phyloP scores from a whole-genome alignment of 2,888 invertebrate species.

The Celastrina argiolus region DNA sequence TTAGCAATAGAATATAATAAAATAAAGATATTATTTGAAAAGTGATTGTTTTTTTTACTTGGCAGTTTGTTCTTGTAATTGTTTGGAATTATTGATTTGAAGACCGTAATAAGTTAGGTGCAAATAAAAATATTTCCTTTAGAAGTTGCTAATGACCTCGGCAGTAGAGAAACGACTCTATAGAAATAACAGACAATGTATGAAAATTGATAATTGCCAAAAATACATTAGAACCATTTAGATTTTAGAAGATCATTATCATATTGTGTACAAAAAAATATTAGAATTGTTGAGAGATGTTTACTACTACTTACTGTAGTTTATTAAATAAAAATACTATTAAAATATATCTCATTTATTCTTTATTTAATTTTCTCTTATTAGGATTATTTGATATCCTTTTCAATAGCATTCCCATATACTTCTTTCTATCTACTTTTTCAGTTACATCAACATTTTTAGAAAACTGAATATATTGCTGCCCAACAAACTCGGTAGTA shows the following conservation, averaged over 20 bases:
- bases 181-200: no score
- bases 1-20: constrained; percentile 52
- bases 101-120: no score
- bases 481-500: constrained; percentile 47
- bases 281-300: no score
- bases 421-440: constrained; percentile 40
- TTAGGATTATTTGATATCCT: constrained; percentile 62
- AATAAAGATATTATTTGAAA: constrained; percentile 43
- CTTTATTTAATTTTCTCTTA: constrained; percentile 48
- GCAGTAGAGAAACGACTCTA: no score
- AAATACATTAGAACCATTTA: no score
- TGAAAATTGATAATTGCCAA: no score
- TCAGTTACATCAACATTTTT: constrained; percentile 36
- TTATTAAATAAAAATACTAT: constrained; percentile 15
- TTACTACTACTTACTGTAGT: background rate
- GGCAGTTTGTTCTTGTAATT: constrained; percentile 9
- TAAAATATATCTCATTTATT: constrained; percentile 14
- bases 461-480: constrained; percentile 56
- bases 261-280: no score
- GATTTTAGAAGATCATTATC: no score
- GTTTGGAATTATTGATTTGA: background rate
- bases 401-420: constrained; percentile 63
- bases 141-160: no score
- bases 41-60: constrained; percentile 27
- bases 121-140: no score